Conservation (phyloP, 1,140 invertebrate species). For the Zaprionus capensis region DNA sequence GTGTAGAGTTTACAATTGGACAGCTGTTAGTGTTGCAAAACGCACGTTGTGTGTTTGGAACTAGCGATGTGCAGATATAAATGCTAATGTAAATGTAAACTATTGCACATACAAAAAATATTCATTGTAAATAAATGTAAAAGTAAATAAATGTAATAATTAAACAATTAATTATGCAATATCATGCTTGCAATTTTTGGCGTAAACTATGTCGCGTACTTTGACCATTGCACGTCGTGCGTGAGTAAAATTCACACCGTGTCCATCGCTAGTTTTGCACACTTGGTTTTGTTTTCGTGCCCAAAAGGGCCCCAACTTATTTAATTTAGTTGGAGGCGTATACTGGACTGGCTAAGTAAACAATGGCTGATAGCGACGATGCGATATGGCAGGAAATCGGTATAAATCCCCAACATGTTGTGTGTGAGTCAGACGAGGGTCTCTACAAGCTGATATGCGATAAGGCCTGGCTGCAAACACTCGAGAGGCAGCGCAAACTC, state of each 20-base stretch:
- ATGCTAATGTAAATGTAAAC: not conserved
- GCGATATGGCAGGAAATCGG: slow-evolving; percentile 87
- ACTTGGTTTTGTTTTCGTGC: slow-evolving; percentile 23
- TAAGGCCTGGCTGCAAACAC: slow-evolving; percentile 88
- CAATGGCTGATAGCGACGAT: slow-evolving; percentile 58
- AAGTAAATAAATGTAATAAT: not conserved
- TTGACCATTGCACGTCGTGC: not conserved
- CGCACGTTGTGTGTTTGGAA: not conserved
- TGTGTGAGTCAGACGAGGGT: slow-evolving; percentile 85
- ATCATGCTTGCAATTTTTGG: not conserved
- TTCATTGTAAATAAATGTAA: not conserved
- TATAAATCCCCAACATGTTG: slow-evolving; percentile 87
- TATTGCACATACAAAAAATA: not conserved
- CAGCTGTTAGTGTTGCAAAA: slow-evolving; percentile 42
- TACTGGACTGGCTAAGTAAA: slow-evolving; percentile 31
- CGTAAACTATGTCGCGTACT: not conserved
- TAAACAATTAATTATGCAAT: not conserved
- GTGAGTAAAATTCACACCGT: not conserved
- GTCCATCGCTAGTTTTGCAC: slow-evolving; percentile 39
- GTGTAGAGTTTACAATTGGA: not conserved
- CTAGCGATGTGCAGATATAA: slow-evolving; percentile 10
- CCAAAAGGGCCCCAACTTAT: slow-evolving; percentile 4
- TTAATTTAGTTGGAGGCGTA: slow-evolving; percentile 29
- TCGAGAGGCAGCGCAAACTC: slow-evolving; percentile 85
- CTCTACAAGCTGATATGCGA: slow-evolving; percentile 88